Conservation (phyloP, 1,140 invertebrate genomes). For the Atta texana region DNA sequence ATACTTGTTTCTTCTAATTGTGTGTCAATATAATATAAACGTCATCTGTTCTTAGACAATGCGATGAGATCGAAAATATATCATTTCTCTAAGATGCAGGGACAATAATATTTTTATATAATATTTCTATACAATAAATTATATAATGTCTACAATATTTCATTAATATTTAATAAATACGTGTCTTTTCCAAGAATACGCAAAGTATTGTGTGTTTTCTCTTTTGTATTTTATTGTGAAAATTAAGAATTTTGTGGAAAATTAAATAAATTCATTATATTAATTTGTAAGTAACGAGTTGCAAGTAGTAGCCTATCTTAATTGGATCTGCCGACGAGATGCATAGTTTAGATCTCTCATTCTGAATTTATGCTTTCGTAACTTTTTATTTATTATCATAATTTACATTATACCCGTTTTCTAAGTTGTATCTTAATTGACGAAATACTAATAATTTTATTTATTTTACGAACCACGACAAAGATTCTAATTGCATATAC, state of each 20-base stretch:
- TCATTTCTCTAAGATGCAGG: no score
- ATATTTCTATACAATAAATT: slow-evolving; percentile 1
- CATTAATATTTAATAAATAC: background rate
- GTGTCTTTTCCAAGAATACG: background rate
- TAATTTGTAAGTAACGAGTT: slow-evolving; percentile 22
- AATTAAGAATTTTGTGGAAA: background rate
- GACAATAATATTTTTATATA: background rate
- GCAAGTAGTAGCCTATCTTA: slow-evolving; percentile 34
- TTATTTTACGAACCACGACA: slow-evolving; percentile 20
- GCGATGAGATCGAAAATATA: no score
- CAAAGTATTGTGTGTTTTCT: background rate
- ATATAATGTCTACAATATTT: background rate
- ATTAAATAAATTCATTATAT: background rate
- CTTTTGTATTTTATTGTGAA: background rate
- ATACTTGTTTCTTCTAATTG: no score
- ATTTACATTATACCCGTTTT: background rate
- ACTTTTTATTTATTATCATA: background rate
- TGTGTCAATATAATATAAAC: no score
- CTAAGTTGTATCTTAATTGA: background rate
- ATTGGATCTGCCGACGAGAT: slow-evolving; percentile 21
- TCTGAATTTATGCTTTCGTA: background rate
- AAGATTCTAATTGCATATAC: background rate
- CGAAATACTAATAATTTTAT: slow-evolving; percentile 18
- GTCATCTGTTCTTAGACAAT: no score
- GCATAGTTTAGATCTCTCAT: background rate